These are phyloP conservation scores for Callinectes sapidus DNA, from an alignment of 2,888 invertebrate genomes.

Conservation along the genomic window DNA sequence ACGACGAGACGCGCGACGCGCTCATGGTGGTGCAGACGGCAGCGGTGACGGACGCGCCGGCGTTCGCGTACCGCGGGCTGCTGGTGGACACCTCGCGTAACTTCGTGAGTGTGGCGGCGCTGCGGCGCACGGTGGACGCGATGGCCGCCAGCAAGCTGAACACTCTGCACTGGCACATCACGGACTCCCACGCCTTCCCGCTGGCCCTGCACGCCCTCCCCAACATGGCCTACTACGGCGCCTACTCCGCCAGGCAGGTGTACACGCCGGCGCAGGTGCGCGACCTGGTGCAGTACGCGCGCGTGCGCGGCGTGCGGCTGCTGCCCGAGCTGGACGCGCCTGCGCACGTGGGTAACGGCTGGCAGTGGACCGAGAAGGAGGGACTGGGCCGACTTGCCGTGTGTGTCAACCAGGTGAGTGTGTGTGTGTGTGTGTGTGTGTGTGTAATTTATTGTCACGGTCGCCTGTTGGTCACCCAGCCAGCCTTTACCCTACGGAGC, in stretches of 20 bases:
- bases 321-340: conserved; percentile 95
- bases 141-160: conserved; percentile 95
- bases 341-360: conserved; percentile 88
- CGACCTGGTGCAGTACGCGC: conserved; percentile 86
- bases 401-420: conserved; percentile 82
- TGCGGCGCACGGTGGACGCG: conserved; percentile 83
- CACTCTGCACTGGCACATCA: conserved; percentile 96
- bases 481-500: too few species aligned
- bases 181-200: conserved; percentile 96
- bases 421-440: conserved; percentile 20
- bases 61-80: conserved; percentile 91
- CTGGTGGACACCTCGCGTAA: conserved; percentile 94
- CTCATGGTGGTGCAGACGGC: conserved; percentile 73
- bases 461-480: too few species aligned
- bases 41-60: conserved; percentile 85
- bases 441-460: too few species aligned
- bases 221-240: conserved; percentile 84
- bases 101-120: conserved; percentile 82
- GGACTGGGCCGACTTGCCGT: conserved; percentile 87
- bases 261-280: conserved; percentile 84
- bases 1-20: conserved; percentile 75
- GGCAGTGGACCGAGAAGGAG: conserved; percentile 87
- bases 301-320: conserved; percentile 87
- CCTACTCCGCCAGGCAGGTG: conserved; percentile 81
- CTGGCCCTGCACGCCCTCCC: conserved; percentile 86